These are phyloP conservation scores for Tachina fera DNA, from an alignment of 2,888 invertebrate genomes.

Conservation along the genomic window DNA sequence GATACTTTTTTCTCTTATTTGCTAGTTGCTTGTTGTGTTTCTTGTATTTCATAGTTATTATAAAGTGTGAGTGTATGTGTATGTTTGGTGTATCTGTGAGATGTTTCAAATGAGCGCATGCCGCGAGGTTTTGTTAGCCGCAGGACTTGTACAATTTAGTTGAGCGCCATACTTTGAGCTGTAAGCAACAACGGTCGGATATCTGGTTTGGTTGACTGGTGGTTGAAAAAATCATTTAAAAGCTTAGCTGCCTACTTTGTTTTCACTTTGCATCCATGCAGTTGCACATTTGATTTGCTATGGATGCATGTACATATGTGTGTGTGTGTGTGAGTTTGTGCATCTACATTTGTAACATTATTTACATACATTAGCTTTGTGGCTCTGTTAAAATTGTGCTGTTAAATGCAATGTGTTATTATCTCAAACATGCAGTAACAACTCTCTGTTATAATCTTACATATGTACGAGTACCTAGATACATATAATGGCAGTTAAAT, in stretches of 20 bases:
- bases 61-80: slow-evolving; percentile 19
- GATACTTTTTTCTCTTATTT: slow-evolving; percentile 20
- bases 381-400: slow-evolving; percentile 41
- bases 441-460: slow-evolving; percentile 29
- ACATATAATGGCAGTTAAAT: slow-evolving; percentile 45
- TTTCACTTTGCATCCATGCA: neutral
- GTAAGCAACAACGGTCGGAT: slow-evolving; percentile 72
- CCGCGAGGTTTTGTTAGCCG: slow-evolving; percentile 80
- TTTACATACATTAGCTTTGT: slow-evolving; percentile 23
- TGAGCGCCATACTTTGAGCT: slow-evolving; percentile 78
- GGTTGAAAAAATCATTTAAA: slow-evolving; percentile 25
- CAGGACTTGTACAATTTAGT: slow-evolving; percentile 79
- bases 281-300: neutral
- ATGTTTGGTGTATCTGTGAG: slow-evolving; percentile 35
- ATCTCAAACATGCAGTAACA: slow-evolving; percentile 27
- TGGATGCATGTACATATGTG: neutral
- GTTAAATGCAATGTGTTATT: slow-evolving; percentile 40
- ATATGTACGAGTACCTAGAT: neutral
- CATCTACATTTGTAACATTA: slow-evolving; percentile 26
- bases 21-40: slow-evolving; percentile 1
- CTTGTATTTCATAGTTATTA: slow-evolving; percentile 21
- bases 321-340: slow-evolving; percentile 1
- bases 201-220: slow-evolving; percentile 34
- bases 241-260: slow-evolving; percentile 25
- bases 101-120: slow-evolving; percentile 70